Evolutionary conservation across 2,888 invertebrate genomes (phyloP).

Genomic region (Ptilodon capucinus): DNA sequence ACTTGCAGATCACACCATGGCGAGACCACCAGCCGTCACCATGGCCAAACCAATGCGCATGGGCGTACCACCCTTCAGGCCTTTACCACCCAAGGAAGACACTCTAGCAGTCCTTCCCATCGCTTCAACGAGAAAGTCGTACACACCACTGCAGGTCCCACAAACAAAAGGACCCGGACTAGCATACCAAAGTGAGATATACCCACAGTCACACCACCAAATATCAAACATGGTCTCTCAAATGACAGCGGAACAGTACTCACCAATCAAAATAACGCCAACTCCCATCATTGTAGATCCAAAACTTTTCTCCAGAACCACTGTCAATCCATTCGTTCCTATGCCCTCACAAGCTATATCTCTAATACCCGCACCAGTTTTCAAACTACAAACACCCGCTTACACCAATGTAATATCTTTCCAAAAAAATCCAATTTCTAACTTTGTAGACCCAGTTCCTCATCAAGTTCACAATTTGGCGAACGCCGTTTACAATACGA

Average conservation of each 20-base stretch:
- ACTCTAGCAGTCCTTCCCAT: conserved; percentile 81
- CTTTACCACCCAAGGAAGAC: conserved; percentile 85
- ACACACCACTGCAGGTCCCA: conserved; percentile 64
- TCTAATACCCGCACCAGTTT: conserved; percentile 63
- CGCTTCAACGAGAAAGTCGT: conserved; percentile 57
- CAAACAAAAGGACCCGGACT: conserved; percentile 65
- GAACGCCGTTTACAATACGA: conserved; percentile 65
- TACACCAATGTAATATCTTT: conserved; percentile 49
- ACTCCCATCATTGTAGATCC: conserved; percentile 60
- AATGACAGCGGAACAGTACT: conserved; percentile 70
- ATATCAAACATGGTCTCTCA: conserved; percentile 74
- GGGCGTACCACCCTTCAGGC: conserved; percentile 90
- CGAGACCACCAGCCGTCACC: conserved; percentile 56
- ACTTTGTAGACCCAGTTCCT: conserved; percentile 77
- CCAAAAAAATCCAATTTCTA: conserved; percentile 71
- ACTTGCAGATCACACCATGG: conserved; percentile 45
- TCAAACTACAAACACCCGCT: conserved; percentile 55
- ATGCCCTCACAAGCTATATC: conserved; percentile 67
- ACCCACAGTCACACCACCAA: conserved; percentile 65
- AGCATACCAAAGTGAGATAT: conserved; percentile 74
- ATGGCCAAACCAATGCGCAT: conserved; percentile 81
- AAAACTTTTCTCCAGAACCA: conserved; percentile 68
- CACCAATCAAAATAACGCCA: conserved; percentile 59
- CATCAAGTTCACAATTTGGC: conserved; percentile 72
- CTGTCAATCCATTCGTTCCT: conserved; percentile 80